These are phyloP conservation scores for Drosophila phalerata DNA, from an alignment of 2,888 invertebrate species.

Conservation along the genomic window DNA sequence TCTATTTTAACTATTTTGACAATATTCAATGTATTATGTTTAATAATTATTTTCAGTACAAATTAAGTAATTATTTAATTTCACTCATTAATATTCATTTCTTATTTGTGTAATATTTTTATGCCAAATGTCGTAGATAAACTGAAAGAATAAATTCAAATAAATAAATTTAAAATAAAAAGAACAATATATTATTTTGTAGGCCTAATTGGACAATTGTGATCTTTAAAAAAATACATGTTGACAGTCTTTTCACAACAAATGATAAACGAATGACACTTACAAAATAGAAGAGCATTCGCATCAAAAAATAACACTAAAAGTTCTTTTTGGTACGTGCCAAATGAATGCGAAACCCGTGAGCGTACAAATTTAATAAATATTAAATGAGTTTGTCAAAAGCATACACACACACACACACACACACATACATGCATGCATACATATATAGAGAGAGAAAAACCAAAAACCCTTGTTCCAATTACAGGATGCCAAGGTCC, in stretches of 20 bases:
- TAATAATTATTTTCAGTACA: no score
- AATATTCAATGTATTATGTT: no score
- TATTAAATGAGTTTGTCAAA: constrained; percentile 76
- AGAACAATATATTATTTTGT: background rate
- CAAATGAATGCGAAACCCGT: constrained; percentile 71
- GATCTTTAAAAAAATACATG: background rate
- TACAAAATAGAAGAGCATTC: constrained; percentile 31
- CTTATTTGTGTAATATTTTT: no score
- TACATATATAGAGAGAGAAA: background rate
- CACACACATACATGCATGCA: constrained; percentile 27
- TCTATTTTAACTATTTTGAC: no score
- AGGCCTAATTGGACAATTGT: background rate
- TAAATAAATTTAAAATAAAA: background rate
- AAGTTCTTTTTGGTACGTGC: constrained; percentile 72
- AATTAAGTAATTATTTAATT: no score
- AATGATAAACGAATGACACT: constrained; percentile 12
- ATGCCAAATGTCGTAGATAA: no score
- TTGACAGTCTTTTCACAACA: background rate
- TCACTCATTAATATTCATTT: no score
- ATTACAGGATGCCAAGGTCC: constrained; percentile 53
- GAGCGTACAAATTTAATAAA: constrained; percentile 73
- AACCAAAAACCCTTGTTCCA: constrained; percentile 59
- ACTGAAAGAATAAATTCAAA: no score
- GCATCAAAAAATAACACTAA: constrained; percentile 24
- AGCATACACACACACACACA: constrained; percentile 37